Base-by-base conservation (phyloP, 2,888 invertebrate genomes). In the Dorcus parallelipipedus region DNA sequence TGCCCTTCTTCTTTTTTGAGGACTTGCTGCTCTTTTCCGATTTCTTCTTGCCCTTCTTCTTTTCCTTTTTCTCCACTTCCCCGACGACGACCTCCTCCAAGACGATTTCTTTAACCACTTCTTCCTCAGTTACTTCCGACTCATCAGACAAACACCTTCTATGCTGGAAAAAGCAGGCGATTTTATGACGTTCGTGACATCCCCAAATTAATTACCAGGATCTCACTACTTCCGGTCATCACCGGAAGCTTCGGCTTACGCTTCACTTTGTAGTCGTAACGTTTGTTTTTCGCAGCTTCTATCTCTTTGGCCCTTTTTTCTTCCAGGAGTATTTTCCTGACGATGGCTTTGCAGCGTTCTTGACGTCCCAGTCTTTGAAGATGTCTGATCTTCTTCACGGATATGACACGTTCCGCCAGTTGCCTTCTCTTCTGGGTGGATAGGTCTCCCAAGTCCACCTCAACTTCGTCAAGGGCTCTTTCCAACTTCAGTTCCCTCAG, bases 291-390 rank as follows among this genome's bases (percentile, higher is more conserved):
- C n/a, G 53, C 40, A 0, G 50, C 49, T 33, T 61, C 51, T 8
- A 65, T 64, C 51, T 64, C 48, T 9, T 45, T 38, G 49, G 56
- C 56, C 2, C 62, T 49, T 9, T 58, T 54, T 9, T 55, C 54
- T 45, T 67, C 67, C 1, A 41, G 49, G 7, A 64, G 9, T n/a
- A 67, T 45, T 57, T 66, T 66, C 8, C 49, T 39, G 1, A 66
- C 14, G 3, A 67, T 62, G 0, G 49, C 42, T 3, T 49, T 38
- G n/a, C 52, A 50, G 2, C 66, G 59, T 9, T 56, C 10, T 9
- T 59, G 56, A 20, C 54, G 55, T 6, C 58, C 54, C 14, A 42
- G 38, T 23, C 14, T 48, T 48, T 45, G 56, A 4, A 50, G 41
- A 26, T 33, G 52, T 20, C 54, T 49, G 7, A 61, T 50, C 41